A percentile compares a stretch with the other conserved stretches of the same genome.
Evolutionary conservation across 2,113 vertebrate genomes (phyloP).

Genomic region (Phodopus roborovskii): DNA sequence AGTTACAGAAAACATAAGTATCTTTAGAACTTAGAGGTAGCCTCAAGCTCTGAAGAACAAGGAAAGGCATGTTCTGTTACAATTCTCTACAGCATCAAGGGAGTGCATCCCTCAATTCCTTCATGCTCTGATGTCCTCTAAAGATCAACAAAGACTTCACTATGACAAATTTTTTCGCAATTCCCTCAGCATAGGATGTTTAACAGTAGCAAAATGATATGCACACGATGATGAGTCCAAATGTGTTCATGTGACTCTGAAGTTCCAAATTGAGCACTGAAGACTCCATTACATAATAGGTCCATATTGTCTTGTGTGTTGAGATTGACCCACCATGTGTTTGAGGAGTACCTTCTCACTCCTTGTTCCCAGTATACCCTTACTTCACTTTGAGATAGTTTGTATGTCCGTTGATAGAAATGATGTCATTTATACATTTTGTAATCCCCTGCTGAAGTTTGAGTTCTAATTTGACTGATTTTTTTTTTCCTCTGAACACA

Average conservation of each 20-base stretch:
- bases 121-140: not conserved
- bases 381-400: not conserved
- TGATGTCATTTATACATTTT: not conserved
- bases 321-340: not conserved
- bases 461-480: conserved; percentile 53
- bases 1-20: not conserved
- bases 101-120: not conserved
- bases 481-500: conserved; percentile 47
- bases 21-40: not conserved
- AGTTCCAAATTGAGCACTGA: not conserved
- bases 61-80: not conserved
- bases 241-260: not conserved
- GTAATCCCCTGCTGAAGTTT: conserved; percentile 30
- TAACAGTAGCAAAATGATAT: not conserved
- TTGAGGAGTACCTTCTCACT: fast-evolving
- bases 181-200: not conserved
- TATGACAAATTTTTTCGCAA: not conserved
- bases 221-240: not conserved
- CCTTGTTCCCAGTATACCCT: not conserved
- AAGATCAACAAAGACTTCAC: not conserved
- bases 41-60: not conserved
- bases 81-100: not conserved
- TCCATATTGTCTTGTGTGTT: not conserved
- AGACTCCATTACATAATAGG: not conserved
- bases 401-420: not conserved